phyloP scores from a whole-genome alignment of 2,113 vertebrate species.

The Notarius quadriscutis region DNA sequence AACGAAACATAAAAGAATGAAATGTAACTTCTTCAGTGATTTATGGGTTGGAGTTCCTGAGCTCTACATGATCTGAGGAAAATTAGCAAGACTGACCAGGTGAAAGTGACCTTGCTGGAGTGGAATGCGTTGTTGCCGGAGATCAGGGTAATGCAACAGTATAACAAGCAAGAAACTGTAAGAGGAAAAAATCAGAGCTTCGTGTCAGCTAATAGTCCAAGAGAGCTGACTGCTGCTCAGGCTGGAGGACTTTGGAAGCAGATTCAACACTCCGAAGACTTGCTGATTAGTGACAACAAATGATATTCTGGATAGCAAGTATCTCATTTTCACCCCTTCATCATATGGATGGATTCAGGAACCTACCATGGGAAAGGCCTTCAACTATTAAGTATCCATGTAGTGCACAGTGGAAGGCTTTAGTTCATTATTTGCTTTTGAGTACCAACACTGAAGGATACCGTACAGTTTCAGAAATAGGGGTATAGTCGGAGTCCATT shows the following conservation, averaged over 20 bases:
- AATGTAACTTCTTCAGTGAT: slow-evolving; percentile 9
- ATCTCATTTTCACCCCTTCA: neutral
- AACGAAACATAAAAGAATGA: neutral
- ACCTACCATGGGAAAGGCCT: neutral
- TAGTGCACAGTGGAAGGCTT: slow-evolving; percentile 1
- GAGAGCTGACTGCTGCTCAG: neutral
- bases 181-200: slow-evolving; percentile 26
- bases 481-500: no score
- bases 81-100: slow-evolving; percentile 16
- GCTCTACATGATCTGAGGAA: slow-evolving; percentile 3
- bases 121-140: slow-evolving; percentile 18
- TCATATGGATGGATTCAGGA: slow-evolving; percentile 3
- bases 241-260: neutral
- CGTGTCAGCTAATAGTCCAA: slow-evolving; percentile 14
- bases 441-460: neutral
- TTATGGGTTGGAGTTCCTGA: neutral
- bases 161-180: neutral
- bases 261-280: neutral
- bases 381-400: neutral
- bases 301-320: neutral
- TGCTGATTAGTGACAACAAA: slow-evolving; percentile 11
- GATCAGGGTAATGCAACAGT: neutral
- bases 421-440: slow-evolving; percentile 12
- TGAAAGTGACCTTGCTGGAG: slow-evolving; percentile 30
- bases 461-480: no score